Conservation (phyloP, 2,888 invertebrate genomes). For the Cosmia pyralina region DNA sequence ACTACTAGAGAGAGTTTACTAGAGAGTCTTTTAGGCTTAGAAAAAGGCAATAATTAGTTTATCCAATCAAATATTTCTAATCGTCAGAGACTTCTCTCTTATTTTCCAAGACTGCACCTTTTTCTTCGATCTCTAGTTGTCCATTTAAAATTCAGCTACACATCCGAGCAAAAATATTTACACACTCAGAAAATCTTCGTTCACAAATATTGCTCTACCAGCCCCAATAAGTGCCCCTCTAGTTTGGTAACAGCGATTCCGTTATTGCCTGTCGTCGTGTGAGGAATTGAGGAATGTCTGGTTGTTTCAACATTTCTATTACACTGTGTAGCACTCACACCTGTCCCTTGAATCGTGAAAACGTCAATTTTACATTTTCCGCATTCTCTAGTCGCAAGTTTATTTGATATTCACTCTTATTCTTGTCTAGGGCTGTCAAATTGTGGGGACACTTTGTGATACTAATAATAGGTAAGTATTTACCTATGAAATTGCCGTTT, state of each 20-base stretch:
- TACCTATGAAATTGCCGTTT: too few relatives aligned
- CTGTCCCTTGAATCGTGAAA: slow-evolving; percentile 83
- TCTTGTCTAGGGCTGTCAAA: slow-evolving; percentile 57
- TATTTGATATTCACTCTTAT: slow-evolving; percentile 79
- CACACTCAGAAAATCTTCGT: slow-evolving; percentile 19
- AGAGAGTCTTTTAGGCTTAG: background rate
- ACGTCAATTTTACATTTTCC: slow-evolving; percentile 87
- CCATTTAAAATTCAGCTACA: slow-evolving; percentile 1
- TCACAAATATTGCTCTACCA: slow-evolving; percentile 27
- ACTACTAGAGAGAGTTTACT: background rate
- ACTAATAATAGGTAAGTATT: too few relatives aligned
- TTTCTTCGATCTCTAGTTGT: background rate
- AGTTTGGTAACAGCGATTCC: slow-evolving; percentile 39
- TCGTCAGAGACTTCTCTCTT: too few relatives aligned
- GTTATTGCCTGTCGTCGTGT: slow-evolving; percentile 54
- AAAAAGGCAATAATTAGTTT: background rate
- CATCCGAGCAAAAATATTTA: slow-evolving; percentile 17
- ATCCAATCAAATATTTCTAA: background rate
- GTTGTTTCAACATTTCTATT: slow-evolving; percentile 78
- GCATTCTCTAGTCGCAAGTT: slow-evolving; percentile 74
- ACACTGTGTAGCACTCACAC: slow-evolving; percentile 79
- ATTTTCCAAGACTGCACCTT: background rate
- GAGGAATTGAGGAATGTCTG: slow-evolving; percentile 69
- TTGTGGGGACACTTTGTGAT: too few relatives aligned
- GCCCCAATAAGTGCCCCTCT: slow-evolving; percentile 43